Evolutionary conservation across 2,888 invertebrate species (phyloP), one percentile per base, ranked within the genome.

Genomic region (Cantharis nigra): DNA sequence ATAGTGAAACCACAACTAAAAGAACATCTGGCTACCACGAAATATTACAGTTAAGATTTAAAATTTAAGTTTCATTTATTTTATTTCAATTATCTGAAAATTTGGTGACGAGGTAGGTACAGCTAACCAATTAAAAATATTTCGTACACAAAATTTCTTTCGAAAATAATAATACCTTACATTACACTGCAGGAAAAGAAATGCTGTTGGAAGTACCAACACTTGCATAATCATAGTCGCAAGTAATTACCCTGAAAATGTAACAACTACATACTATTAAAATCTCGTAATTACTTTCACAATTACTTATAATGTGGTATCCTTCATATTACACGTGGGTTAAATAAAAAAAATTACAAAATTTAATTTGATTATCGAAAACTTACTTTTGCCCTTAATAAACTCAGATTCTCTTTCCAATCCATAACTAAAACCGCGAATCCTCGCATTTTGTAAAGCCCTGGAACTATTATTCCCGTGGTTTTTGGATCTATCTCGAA

Each of bases 381-480:
- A 85, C 87, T 87, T 86, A 88, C 87, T 88, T 84, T 87, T 88
- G 79, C 86, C 87, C 82, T 87, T 87, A 74, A 85, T 86, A 80
- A 86, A 85, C 80, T 87, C 86, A 9, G 83, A 81, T 26, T 87
- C 86, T 80, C 84, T 83, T 67, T 86, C 85, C 70, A 80, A 63
- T 76, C 80, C 78, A 77, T 78, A 69, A 63, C 75, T 72, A 26
- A 72, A 74, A 67, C 78, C 76, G 28, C 74, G 76, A 20, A 71
- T 18, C 63, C 74, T 74, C 9, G 78, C 10, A 18, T 72, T 75
- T 10, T 78, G 78, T 13, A 76, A 64, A 3, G 69, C 23, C 23
- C 67, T 64, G n/a, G 72, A 69, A 20, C 70, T 49, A 69, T 16
- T 16, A 16, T 78, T 80, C 16, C 76, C 76, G 64, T 78, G 78